These are phyloP conservation scores for Eristalis intricaria DNA, from an alignment of 2,888 invertebrate genomes.

Conservation along the genomic window DNA sequence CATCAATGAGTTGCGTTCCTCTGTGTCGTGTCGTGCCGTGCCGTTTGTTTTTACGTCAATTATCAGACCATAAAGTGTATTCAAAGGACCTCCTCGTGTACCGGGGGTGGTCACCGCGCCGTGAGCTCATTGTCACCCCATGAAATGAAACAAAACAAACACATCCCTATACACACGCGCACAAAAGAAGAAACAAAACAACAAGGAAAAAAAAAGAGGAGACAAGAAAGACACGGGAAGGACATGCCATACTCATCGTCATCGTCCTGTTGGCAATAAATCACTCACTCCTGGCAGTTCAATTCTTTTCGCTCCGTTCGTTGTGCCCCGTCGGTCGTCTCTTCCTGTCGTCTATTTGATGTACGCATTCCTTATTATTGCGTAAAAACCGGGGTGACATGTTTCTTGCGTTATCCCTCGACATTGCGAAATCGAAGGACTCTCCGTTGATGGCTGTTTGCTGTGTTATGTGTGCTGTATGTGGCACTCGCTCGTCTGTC, in stretches of 20 bases:
- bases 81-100: slow-evolving; percentile 44
- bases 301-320: slow-evolving; percentile 53
- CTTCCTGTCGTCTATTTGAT: slow-evolving; percentile 64
- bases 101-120: slow-evolving; percentile 56
- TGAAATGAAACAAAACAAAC: slow-evolving; percentile 52
- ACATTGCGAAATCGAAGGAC: slow-evolving; percentile 56
- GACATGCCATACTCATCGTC: slow-evolving; percentile 63
- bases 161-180: slow-evolving; percentile 12
- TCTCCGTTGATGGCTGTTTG: background rate
- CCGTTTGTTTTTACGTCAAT: slow-evolving; percentile 63
- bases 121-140: slow-evolving; percentile 65
- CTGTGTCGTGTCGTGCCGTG: slow-evolving; percentile 26
- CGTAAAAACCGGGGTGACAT: slow-evolving; percentile 70
- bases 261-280: slow-evolving; percentile 69
- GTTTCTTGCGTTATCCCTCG: slow-evolving; percentile 52
- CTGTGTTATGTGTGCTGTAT: background rate
- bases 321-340: background rate
- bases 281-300: slow-evolving; percentile 72
- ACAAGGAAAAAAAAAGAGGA: background rate
- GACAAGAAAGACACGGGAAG: slow-evolving; percentile 40
- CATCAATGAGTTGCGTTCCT: slow-evolving; percentile 29
- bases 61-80: slow-evolving; percentile 69
- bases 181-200: background rate
- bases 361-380: slow-evolving; percentile 68
- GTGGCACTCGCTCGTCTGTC: slow-evolving; percentile 16